Base-by-base conservation (phyloP, 2,888 invertebrate species). In the Drosophila robusta region DNA sequence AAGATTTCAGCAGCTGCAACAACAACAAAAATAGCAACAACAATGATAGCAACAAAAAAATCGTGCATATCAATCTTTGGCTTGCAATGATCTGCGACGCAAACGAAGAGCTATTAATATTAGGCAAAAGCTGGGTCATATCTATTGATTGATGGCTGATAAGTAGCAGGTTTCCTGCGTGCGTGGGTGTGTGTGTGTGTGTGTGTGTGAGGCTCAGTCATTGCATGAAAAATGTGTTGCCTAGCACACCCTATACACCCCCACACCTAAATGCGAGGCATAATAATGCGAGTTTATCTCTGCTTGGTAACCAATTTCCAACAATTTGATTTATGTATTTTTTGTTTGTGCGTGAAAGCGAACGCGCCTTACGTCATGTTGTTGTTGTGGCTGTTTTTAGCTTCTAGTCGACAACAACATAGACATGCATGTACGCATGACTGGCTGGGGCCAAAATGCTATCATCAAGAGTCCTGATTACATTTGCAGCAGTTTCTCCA, bases 271-370 rank as follows among this genome's bases (percentile, higher is more conserved):
- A 72, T 75, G 69, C 67, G 67, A 65, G 76, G 83, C 88, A 88
- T 83, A 83, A 83, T 83, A 83, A 83, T 88, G 80, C 58, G 87
- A 86, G 87, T 82, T 88, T 83, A 83, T 83, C 82, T 83, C 64
- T 73, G 80, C 89, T 68, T 88, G 80, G 86, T 79, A 73, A 83
- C 87, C 86, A 75, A 82, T 78, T 85, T 87, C 88, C 58, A 87
- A 50, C 86, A 76, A 82, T 83, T 82, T 83, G 82, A 88, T 83
- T 83, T 83, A 88, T 83, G 82, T 79, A 68, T 88, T 82, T 87
- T 86, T 75, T 75, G 75, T 85, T 82, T 76, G 83, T 85, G 74
- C 46, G 64, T 60, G 55, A 57, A 61, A 36, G 64, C 38, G 51
- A 26, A 47, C 41, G 60, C 60, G 60, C 34, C 60, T 54, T 46